These are phyloP conservation scores for Pelochelys cantorii DNA, from an alignment of 2,797 vertebrate genomes.

Conservation along the genomic window DNA sequence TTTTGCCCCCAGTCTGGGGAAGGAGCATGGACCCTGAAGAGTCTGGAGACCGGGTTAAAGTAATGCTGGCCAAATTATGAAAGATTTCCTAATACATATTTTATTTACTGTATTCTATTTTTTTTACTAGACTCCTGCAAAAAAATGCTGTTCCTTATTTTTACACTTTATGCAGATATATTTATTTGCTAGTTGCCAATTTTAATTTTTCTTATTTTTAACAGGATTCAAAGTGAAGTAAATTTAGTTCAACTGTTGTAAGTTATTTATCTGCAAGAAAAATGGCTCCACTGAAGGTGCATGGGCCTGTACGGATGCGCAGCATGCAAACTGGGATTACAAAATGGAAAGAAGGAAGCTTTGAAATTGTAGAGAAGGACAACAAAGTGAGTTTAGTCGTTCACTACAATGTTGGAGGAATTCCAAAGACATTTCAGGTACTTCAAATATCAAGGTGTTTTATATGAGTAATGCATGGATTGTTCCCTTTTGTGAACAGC, in stretches of 20 bases:
- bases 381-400: slow-evolving; percentile 92
- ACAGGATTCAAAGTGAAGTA: slow-evolving; percentile 36
- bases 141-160: background rate
- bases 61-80: background rate
- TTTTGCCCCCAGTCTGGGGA: no score
- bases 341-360: slow-evolving; percentile 95
- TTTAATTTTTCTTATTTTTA: background rate
- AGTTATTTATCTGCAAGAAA: slow-evolving; percentile 60
- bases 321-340: slow-evolving; percentile 92
- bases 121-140: rapidly evolving
- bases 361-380: slow-evolving; percentile 97
- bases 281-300: slow-evolving; percentile 88
- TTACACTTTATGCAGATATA: background rate
- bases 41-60: background rate
- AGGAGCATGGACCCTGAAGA: no score
- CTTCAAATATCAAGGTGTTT: slow-evolving; percentile 56
- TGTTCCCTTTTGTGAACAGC: slow-evolving; percentile 49
- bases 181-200: background rate
- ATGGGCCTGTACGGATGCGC: slow-evolving; percentile 89
- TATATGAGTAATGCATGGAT: slow-evolving; percentile 49
- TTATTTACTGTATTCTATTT: rapidly evolving
- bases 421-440: slow-evolving; percentile 93
- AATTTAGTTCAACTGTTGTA: background rate
- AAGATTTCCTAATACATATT: background rate
- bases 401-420: slow-evolving; percentile 91